Conservation (phyloP, 2,888 invertebrate species). For the Papilio protenor region DNA sequence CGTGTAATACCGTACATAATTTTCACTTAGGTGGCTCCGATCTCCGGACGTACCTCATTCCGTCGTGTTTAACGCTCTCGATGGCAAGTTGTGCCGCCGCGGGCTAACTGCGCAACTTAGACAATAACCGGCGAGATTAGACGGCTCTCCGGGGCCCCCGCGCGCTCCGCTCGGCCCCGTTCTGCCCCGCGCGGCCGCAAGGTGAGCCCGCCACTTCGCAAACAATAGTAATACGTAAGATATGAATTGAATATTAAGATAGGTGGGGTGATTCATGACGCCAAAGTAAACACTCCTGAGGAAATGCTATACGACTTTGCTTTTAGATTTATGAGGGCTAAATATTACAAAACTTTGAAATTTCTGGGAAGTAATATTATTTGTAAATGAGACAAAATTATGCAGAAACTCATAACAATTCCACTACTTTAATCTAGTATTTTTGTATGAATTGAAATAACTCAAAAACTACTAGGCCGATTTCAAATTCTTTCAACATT, state of each 20-base stretch:
- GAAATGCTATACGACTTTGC: constrained; percentile 41
- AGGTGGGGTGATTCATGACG: constrained; percentile 43
- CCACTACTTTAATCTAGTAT: neutral
- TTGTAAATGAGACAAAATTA: neutral
- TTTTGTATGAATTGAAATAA: too few species aligned
- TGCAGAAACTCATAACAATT: neutral
- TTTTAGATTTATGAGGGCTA: constrained; percentile 3
- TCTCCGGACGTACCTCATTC: constrained; percentile 36
- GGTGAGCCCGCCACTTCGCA: constrained; percentile 43
- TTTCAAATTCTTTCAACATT: too few species aligned
- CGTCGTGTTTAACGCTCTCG: constrained; percentile 49
- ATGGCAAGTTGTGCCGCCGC: constrained; percentile 52
- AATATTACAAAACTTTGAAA: constrained; percentile 1
- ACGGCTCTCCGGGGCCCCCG: constrained; percentile 43
- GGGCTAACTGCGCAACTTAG: constrained; percentile 66
- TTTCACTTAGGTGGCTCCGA: constrained; percentile 40
- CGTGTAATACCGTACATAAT: constrained; percentile 36
- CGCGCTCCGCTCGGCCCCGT: neutral
- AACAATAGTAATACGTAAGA: constrained; percentile 46
- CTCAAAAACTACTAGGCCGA: too few species aligned
- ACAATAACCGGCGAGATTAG: constrained; percentile 67
- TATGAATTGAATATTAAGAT: constrained; percentile 49
- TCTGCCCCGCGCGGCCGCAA: constrained; percentile 31
- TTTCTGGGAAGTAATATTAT: neutral
- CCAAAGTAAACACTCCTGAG: constrained; percentile 50